Percentiles rank a stretch among this genome's conserved stretches.
Evolutionary conservation across 2,888 invertebrate genomes (phyloP).

Genomic region (Drosophila eohydei): DNA sequence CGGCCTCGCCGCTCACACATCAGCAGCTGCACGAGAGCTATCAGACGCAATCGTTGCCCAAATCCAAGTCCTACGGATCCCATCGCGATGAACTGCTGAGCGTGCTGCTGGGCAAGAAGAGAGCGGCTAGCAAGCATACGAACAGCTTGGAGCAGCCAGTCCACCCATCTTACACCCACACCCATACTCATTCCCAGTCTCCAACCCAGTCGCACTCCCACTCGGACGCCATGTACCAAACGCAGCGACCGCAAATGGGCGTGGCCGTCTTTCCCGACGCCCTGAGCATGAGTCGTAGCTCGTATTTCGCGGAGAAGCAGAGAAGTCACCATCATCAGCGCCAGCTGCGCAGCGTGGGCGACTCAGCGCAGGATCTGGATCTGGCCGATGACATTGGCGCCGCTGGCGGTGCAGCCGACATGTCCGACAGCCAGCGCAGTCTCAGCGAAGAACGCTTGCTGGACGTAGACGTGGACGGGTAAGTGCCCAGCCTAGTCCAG

Average conservation of each 20-base stretch:
- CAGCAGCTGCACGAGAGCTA: slow-evolving; percentile 76
- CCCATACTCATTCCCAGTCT: slow-evolving; percentile 17
- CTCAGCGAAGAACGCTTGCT: slow-evolving; percentile 84
- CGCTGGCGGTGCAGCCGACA: slow-evolving; percentile 69
- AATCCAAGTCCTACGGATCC: slow-evolving; percentile 76
- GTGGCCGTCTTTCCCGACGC: slow-evolving; percentile 79
- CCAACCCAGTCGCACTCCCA: slow-evolving; percentile 41
- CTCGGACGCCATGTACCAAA: slow-evolving; percentile 56
- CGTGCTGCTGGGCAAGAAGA: slow-evolving; percentile 70
- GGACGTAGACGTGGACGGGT: slow-evolving; percentile 76
- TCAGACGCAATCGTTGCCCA: slow-evolving; percentile 80
- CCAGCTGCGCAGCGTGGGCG: slow-evolving; percentile 77
- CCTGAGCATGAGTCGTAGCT: slow-evolving; percentile 66
- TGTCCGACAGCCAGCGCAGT: slow-evolving; percentile 84
- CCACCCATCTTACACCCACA: slow-evolving; percentile 42
- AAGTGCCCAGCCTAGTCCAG: background rate
- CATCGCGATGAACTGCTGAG: slow-evolving; percentile 76
- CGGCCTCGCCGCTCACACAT: slow-evolving; percentile 80
- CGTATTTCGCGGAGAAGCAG: slow-evolving; percentile 73
- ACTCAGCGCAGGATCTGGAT: slow-evolving; percentile 81
- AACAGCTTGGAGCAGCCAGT: slow-evolving; percentile 31
- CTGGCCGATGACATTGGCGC: slow-evolving; percentile 57
- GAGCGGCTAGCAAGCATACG: slow-evolving; percentile 54
- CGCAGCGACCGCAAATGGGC: slow-evolving; percentile 75
- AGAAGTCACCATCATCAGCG: slow-evolving; percentile 63